Base-by-base conservation (phyloP, 1,140 invertebrate species). In the Diorhabda sublineata region DNA sequence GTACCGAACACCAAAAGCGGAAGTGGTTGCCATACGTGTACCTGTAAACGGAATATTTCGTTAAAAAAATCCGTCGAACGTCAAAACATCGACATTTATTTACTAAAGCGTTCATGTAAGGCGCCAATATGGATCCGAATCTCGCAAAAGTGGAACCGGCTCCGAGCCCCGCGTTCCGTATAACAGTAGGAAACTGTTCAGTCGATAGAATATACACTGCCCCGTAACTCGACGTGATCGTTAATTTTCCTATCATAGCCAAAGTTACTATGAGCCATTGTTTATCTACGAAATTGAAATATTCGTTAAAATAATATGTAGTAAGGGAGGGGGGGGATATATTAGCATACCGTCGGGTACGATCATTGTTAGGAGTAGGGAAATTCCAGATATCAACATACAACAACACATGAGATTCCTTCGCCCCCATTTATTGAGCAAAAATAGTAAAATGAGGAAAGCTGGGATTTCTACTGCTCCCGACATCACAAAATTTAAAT, bases 101-200 rank as follows among this genome's bases (percentile, higher is more conserved):
- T 80, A 87, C 87, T 75, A 90, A 73, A 47, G 86, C 83, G 74
- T 90, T 88, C 47, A 91, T 83, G 71, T 88, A 90, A 4, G 92
- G 91, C 2, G 92, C 90, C 58, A 91, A 78, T 72, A 93, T 90
- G 45, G 90, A 91, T 8, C 92, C 92, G 66, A 94, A 81, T 67
- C 92, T 82, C 5, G 92, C 92, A 70, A 87, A 89, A 71, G 90
- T 92, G 0, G 92, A 94, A 58, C 90, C 86, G 3, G 90, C 88
- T 2, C 92, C 93, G 69, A 95, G 79, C 7, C 88, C 92, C 58
- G 90, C 88, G 76, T 92, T 94, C 66, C 93, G 83, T 56, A 95
- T 88, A 5, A 91, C 88, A 2, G 93, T 95, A 2, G 93, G 93
- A 75, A 92, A 94, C 76, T 93, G 89, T 82, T 95, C 93, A 4